Percentiles rank a stretch among this genome's conserved stretches.
These are phyloP conservation scores for Ptilorrhoa leucosticta DNA, from an alignment of 2,113 vertebrate species.

Conservation along the genomic window DNA sequence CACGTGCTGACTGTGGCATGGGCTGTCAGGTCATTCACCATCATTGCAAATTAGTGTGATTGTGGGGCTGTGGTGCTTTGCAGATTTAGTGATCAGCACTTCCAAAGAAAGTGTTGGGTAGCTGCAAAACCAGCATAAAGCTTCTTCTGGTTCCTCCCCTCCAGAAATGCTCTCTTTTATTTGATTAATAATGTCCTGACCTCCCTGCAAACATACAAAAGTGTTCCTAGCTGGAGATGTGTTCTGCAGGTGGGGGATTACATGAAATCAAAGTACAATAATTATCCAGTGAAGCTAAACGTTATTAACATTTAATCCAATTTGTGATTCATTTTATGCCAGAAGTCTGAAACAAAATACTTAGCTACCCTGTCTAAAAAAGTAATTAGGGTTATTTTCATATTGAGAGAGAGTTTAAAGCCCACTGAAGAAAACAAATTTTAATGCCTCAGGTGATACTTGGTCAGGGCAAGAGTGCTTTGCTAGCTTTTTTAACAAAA, in stretches of 20 bases:
- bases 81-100: neutral
- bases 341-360: neutral
- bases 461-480: neutral
- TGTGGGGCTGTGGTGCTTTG: neutral
- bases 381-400: neutral
- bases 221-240: neutral
- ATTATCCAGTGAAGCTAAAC: neutral
- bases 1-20: neutral
- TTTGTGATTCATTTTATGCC: neutral
- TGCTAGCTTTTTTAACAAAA: neutral
- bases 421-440: neutral
- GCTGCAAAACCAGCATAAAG: neutral
- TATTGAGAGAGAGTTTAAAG: neutral
- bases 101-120: neutral
- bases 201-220: neutral
- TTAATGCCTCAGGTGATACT: neutral
- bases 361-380: neutral
- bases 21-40: neutral
- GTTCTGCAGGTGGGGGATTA: neutral
- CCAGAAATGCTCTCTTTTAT: neutral
- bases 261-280: neutral
- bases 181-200: neutral
- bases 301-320: neutral
- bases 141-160: neutral
- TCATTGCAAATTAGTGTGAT: fast-evolving